Conservation (phyloP, 2,797 vertebrate genomes). For the Sebastes kiyomatsui region DNA sequence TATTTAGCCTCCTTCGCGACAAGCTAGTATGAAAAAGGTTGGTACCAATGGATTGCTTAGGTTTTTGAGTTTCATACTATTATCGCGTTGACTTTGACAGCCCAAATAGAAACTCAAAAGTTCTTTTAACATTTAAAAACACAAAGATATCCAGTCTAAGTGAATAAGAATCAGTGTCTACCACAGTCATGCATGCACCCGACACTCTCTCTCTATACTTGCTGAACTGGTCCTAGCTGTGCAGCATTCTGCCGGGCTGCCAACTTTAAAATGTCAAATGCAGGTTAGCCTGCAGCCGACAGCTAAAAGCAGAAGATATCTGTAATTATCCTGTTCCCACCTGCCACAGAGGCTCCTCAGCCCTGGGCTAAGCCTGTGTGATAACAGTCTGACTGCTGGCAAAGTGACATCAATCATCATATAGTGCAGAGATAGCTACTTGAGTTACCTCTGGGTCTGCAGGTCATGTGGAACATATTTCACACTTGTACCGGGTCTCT, state of each 20-base stretch:
- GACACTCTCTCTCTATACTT: not conserved
- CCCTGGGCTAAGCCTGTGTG: constrained; percentile 30
- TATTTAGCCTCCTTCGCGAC: too few species aligned
- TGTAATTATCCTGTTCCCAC: constrained; percentile 66
- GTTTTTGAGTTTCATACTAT: too few species aligned
- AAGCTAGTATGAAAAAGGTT: too few species aligned
- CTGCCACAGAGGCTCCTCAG: constrained; percentile 38
- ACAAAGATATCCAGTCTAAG: not conserved
- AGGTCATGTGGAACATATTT: not conserved
- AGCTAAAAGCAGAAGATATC: constrained; percentile 60
- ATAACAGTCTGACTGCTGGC: constrained; percentile 53
- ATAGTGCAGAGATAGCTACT: constrained; percentile 4
- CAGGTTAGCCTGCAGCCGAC: constrained; percentile 51
- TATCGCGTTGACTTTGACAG: too few species aligned
- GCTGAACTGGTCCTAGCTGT: constrained; percentile 43
- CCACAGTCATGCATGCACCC: not conserved
- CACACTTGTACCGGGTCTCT: not conserved
- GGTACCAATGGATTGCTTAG: too few species aligned
- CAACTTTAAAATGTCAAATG: constrained; percentile 59
- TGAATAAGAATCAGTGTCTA: not conserved
- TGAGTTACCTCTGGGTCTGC: not conserved
- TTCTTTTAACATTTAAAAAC: not conserved
- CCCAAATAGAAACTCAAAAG: not conserved
- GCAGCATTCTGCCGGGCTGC: constrained; percentile 8
- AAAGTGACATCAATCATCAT: constrained; percentile 59